Conservation (phyloP, 1,140 invertebrate genomes). For the Danaus plexippus region DNA sequence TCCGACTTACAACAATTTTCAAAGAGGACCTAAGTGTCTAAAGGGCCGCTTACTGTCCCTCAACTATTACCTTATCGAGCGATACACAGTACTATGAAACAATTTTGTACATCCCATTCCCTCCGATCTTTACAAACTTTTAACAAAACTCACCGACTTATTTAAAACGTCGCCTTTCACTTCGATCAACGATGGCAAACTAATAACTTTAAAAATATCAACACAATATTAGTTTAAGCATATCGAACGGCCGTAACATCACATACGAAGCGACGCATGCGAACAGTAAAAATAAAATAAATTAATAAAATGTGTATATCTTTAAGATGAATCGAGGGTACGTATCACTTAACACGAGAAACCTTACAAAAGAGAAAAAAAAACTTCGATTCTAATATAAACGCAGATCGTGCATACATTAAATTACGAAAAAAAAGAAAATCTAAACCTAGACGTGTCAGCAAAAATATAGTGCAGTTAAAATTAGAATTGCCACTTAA, state of each 20-base stretch:
- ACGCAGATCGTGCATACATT: constrained; percentile 70
- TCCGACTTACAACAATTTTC: constrained; percentile 60
- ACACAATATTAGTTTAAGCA: constrained; percentile 64
- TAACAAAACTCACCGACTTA: constrained; percentile 69
- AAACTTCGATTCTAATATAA: constrained; percentile 59
- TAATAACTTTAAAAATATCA: constrained; percentile 64
- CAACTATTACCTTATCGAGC: constrained; percentile 57
- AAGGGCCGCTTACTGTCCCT: constrained; percentile 40
- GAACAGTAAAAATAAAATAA: constrained; percentile 51
- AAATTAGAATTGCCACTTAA: constrained; percentile 69
- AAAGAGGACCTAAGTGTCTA: constrained; percentile 50
- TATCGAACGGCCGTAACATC: constrained; percentile 38
- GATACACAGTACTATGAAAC: constrained; percentile 68
- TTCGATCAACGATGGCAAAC: constrained; percentile 69
- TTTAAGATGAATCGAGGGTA: constrained; percentile 38
- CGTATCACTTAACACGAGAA: constrained; percentile 41
- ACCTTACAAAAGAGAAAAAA: constrained; percentile 26
- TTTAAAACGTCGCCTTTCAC: constrained; percentile 61
- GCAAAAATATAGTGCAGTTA: constrained; percentile 70
- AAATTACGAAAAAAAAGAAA: constrained; percentile 65
- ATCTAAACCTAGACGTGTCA: constrained; percentile 66
- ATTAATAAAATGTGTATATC: constrained; percentile 50
- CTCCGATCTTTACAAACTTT: constrained; percentile 42
- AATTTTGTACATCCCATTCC: constrained; percentile 61
- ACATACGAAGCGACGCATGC: constrained; percentile 30